Evolutionary conservation across 2,797 vertebrate species (phyloP).

Genomic region (Bryconaethiops microstoma): DNA sequence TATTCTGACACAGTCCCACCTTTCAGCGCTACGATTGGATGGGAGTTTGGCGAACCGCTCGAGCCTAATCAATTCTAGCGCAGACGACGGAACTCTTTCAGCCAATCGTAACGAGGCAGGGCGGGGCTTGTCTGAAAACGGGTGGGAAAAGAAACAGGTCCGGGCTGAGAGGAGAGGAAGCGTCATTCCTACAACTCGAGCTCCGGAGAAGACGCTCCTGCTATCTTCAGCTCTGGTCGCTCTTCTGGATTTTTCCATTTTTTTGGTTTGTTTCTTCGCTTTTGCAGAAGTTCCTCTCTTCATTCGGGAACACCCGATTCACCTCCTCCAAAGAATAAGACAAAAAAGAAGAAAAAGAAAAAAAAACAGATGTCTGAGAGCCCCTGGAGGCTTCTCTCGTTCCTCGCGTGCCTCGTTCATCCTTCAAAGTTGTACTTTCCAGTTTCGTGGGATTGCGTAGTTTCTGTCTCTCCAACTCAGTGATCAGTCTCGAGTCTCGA

Average conservation of each 20-base stretch:
- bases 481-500: constrained; percentile 59
- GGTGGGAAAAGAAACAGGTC: neutral
- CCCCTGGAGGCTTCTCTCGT: constrained; percentile 30
- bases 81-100: neutral
- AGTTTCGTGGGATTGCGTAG: constrained; percentile 18
- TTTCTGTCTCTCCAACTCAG: neutral
- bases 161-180: constrained; percentile 39
- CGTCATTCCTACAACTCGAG: constrained; percentile 52
- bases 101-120: neutral
- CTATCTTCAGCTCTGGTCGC: constrained; percentile 37
- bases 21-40: neutral
- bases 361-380: constrained; percentile 25
- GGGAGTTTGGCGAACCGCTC: neutral
- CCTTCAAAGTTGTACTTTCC: neutral
- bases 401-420: neutral
- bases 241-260: constrained; percentile 27
- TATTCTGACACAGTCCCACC: neutral
- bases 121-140: neutral
- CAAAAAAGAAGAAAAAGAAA: constrained; percentile 11
- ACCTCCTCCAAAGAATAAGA: constrained; percentile 15
- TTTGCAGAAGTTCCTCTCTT: constrained; percentile 14
- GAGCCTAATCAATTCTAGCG: neutral
- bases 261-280: neutral
- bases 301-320: constrained; percentile 31
- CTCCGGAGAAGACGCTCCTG: constrained; percentile 48